Evolutionary conservation across 2,113 vertebrate species (phyloP).

Genomic region (Gulo gulo): DNA sequence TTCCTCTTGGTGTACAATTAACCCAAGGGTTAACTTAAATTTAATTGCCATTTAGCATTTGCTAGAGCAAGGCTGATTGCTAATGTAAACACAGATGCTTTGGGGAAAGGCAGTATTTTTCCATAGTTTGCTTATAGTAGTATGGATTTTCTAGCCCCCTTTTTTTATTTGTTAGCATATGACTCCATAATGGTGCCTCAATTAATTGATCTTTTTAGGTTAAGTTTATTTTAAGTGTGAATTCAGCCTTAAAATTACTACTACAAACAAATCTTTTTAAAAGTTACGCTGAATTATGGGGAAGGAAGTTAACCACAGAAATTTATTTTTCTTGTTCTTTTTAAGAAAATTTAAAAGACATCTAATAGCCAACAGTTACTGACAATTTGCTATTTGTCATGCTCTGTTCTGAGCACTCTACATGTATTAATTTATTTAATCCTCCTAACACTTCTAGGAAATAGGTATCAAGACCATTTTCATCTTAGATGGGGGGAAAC

Average conservation of each 20-base stretch:
- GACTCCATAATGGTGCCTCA: background rate
- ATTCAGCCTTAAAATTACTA: background rate
- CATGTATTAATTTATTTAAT: background rate
- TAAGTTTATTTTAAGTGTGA: background rate
- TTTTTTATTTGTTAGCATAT: slow-evolving; percentile 35
- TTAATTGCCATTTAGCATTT: slow-evolving; percentile 41
- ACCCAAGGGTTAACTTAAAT: slow-evolving; percentile 24
- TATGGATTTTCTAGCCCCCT: slow-evolving; percentile 9
- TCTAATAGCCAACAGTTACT: background rate
- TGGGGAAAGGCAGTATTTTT: background rate
- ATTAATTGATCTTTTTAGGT: background rate
- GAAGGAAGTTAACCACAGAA: background rate
- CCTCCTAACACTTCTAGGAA: background rate
- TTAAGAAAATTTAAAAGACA: background rate
- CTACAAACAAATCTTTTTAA: background rate
- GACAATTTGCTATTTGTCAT: background rate
- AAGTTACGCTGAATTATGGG: slow-evolving; percentile 8
- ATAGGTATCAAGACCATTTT: background rate
- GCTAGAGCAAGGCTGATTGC: background rate
- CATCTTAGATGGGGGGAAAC: background rate
- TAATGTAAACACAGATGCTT: background rate
- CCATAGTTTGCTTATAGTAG: background rate
- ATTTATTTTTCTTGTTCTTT: background rate
- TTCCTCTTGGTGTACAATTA: background rate
- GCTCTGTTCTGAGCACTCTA: background rate